Base-by-base conservation (phyloP, 1,140 invertebrate species). In the Phymastichus coffea region DNA sequence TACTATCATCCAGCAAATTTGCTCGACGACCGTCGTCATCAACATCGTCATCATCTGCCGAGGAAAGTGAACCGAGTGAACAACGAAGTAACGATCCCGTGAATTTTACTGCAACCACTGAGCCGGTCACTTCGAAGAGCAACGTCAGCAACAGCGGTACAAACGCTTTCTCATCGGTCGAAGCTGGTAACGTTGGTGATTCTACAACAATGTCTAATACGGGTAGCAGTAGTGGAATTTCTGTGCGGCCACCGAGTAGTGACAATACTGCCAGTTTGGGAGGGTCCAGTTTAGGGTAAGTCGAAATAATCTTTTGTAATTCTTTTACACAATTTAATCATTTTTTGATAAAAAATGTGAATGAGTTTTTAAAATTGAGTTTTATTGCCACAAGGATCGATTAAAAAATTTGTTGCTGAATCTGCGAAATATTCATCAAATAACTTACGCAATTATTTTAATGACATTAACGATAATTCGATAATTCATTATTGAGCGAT, bases 151-250 rank as follows among this genome's bases (percentile, higher is more conserved):
- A 52, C 12, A n/a, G 17, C 25, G 15, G 22, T 44, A n/a, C 28
- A 53, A 66, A 51, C 44, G 54, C 14, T 3, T 38, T 23, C 15
- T 52, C 57, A n/a, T 28, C 49, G 6, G 3, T 48, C 19, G 35
- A 54, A 12, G 44, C 44, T 19, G 51, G 33, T 10, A 49, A 38
- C 25, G 17, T 8, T 64, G n/a, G 7, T 19, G 33, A 30, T 22
- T 57, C 22, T 64, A 38, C 6, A 54, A 23, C n/a, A 33, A 19
- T 48, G 33, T n/a, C 20, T 19, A 66, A 47, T 30, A 68, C 12
- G 22, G 61, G 44, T n/a, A 64, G 44, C 40, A 66, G 58, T 10
- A 72, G 74, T 25, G 73, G 72, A 4, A 67, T 76, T 61, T 67
- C 66, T 3, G 58, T 64, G 12, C 64, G 55, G 0, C 68, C 64